Conservation (phyloP, 2,797 vertebrate species). For the Crenichthys baileyi region DNA sequence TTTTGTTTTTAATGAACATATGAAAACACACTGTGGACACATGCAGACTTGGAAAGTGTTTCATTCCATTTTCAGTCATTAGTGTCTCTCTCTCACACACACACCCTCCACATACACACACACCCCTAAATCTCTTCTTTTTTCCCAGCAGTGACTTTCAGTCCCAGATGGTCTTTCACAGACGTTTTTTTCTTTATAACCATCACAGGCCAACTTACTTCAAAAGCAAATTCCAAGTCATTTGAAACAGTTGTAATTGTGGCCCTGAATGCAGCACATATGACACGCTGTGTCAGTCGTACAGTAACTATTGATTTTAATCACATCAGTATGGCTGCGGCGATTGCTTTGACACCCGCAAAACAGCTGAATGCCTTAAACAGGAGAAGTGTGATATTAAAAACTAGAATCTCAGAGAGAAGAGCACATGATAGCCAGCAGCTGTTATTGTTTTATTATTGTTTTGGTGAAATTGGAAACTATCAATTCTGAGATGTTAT, state of each 20-base stretch:
- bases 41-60: conserved; percentile 7
- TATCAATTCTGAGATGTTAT: not conserved
- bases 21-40: conserved; percentile 3
- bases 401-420: conserved; percentile 7
- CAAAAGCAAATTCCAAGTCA: conserved; percentile 74
- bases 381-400: conserved; percentile 33
- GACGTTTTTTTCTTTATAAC: conserved; percentile 61
- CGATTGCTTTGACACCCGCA: conserved; percentile 62
- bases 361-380: conserved; percentile 30
- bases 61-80: conserved; percentile 32
- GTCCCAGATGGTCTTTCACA: conserved; percentile 64
- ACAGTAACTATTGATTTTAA: conserved; percentile 68
- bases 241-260: conserved; percentile 79
- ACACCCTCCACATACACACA: not conserved
- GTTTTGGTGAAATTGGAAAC: conserved; percentile 24
- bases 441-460: conserved; percentile 3
- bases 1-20: conserved; percentile 6
- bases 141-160: conserved; percentile 37
- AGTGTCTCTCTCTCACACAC: conserved; percentile 7
- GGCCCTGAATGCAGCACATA: conserved; percentile 68
- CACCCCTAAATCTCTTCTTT: not conserved
- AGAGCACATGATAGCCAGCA: conserved; percentile 1
- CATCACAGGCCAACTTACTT: conserved; percentile 61
- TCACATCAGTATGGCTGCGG: conserved; percentile 46
- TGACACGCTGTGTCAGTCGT: conserved; percentile 71